These are phyloP conservation scores for Acromyrmex heyeri DNA, from an alignment of 1,140 invertebrate genomes.

Conservation along the genomic window DNA sequence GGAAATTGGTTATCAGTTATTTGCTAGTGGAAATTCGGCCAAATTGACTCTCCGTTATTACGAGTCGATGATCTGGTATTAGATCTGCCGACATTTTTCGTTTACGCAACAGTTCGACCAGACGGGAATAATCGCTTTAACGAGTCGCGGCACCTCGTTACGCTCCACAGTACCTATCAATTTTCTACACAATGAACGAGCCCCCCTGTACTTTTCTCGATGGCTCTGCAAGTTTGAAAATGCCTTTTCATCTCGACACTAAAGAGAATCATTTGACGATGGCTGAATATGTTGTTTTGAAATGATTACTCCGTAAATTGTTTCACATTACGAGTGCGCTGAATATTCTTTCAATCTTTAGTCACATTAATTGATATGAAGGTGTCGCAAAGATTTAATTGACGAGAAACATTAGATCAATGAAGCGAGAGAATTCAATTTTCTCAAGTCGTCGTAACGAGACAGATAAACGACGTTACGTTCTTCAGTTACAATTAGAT, in stretches of 20 bases:
- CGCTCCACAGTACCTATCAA: constrained; percentile 59
- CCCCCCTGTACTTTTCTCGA: neutral
- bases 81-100: constrained; percentile 55
- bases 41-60: constrained; percentile 16
- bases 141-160: constrained; percentile 66
- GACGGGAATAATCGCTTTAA: constrained; percentile 55
- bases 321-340: neutral
- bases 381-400: neutral
- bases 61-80: neutral
- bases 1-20: neutral
- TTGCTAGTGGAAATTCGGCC: neutral
- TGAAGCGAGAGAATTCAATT: neutral
- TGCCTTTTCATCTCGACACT: neutral
- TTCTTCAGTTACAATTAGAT: no score
- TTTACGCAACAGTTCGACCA: constrained; percentile 49
- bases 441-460: neutral
- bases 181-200: constrained; percentile 43
- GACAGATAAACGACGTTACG: neutral
- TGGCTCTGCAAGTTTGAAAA: neutral
- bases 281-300: neutral
- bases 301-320: neutral
- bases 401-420: neutral
- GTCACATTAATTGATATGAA: neutral
- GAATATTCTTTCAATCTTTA: neutral
- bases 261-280: neutral